Conservation (phyloP, 2,888 invertebrate species). For the Pocota personata region DNA sequence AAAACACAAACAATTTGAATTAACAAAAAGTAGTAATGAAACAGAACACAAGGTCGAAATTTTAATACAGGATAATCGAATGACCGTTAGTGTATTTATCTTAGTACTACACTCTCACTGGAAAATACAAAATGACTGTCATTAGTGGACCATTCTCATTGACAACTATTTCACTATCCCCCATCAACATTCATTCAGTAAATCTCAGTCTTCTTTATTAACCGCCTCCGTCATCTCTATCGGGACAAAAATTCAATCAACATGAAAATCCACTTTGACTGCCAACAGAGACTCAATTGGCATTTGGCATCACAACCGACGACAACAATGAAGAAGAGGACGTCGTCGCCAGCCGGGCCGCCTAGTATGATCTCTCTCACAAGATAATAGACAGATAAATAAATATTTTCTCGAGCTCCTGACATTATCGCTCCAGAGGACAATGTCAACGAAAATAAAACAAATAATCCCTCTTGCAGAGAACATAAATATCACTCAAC, state of each 20-base stretch:
- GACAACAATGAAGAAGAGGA: neutral
- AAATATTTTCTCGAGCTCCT: slow-evolving; percentile 20
- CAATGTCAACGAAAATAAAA: slow-evolving; percentile 21
- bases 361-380: neutral
- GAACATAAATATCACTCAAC: slow-evolving; percentile 13
- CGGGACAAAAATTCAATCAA: slow-evolving; percentile 6
- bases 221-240: neutral
- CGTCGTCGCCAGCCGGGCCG: neutral
- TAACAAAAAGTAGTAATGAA: too few species aligned
- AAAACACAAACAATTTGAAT: too few species aligned
- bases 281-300: slow-evolving; percentile 8
- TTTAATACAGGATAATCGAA: too few species aligned
- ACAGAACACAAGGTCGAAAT: too few species aligned
- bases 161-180: neutral
- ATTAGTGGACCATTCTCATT: neutral
- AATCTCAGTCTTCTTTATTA: neutral
- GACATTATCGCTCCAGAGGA: slow-evolving; percentile 33
- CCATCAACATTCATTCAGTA: neutral
- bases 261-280: slow-evolving; percentile 29
- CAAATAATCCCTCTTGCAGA: slow-evolving; percentile 1
- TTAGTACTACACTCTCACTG: too few species aligned
- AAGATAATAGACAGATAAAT: slow-evolving; percentile 27
- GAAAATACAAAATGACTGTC: neutral
- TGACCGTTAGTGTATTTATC: too few species aligned
- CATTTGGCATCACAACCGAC: neutral